Evolutionary conservation across 2,113 vertebrate genomes (phyloP), one percentile per base, ranked within the genome.

Genomic region (Anoura caudifer): DNA sequence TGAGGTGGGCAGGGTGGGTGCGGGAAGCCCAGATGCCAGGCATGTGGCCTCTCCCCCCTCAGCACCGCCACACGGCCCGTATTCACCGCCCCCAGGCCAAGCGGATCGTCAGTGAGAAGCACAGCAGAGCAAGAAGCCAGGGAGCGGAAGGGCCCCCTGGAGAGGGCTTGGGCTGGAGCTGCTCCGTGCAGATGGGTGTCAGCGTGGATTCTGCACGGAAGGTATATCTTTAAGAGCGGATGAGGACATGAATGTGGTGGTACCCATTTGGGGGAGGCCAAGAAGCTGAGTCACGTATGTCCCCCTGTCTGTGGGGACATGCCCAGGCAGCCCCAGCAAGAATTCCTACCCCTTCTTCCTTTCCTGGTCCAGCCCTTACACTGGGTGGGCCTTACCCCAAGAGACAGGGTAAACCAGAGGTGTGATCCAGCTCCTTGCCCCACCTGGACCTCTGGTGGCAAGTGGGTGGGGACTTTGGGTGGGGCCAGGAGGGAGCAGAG

Each of bases 31-130:
- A 15, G 86, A 31, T 4, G 2, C 19, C 13, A 10, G 45, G 41
- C 0, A 5, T 5, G 20, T 26, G 36, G 38, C 47, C 45, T 65
- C 12, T 54, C 47, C 52, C 45, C 33, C 94, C 67, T 41, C 76
- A 19, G 70, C 89, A 76, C 63, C 43, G 77, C 56, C 59, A 19
- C 16, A 75, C 10, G 12, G 47, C 61, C 36, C 13, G 20, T 13
- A n/a, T 24, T 50, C 20, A 47, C 43, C 59, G 41, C 56, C 96
- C 90, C 65, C 96, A 99, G 99, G 99, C 99, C 96, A 99, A 99
- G 98, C 98, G 99, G 90, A 98, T 99, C 2, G 99, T 99, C 90
- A 99, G 99, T 11, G 99, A 99, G 98, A 99, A 99, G 84, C 98
- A 96, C 93, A 84, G 7, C 56, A 97, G 0, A 77, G 98, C 97